A percentile compares a stretch with the other conserved stretches of the same genome.
phyloP scores from a whole-genome alignment of 2,888 invertebrate species.

The Sphinx pinastri region DNA sequence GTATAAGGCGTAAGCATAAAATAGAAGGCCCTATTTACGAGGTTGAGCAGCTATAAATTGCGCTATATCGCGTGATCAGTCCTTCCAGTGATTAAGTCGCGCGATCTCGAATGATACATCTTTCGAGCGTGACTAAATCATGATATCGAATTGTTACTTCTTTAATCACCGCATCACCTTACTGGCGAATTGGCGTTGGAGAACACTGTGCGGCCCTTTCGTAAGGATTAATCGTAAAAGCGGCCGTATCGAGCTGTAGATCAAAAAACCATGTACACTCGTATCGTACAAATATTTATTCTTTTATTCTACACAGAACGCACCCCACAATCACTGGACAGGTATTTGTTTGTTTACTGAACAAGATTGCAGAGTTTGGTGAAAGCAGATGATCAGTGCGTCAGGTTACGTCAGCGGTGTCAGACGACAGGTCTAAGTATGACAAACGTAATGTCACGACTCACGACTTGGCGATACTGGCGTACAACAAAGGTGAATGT shows the following conservation, averaged over 20 bases:
- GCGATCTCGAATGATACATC: neutral
- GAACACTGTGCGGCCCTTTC: neutral
- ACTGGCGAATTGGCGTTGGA: too few relatives aligned
- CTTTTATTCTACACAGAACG: constrained; percentile 27
- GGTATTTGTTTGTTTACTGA: constrained; percentile 24
- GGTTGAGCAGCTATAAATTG: neutral
- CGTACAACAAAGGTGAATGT: constrained; percentile 9
- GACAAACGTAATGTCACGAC: constrained; percentile 17
- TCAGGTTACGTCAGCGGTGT: constrained; percentile 13
- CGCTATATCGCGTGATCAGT: neutral
- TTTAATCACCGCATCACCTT: neutral
- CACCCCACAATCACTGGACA: constrained; percentile 27
- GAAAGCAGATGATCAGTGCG: constrained; percentile 9
- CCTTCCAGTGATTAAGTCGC: too few relatives aligned
- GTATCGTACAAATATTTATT: neutral
- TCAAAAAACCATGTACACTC: too few relatives aligned
- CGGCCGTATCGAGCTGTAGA: neutral
- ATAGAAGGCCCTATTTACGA: neutral
- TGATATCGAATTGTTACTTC: too few relatives aligned
- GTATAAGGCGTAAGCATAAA: neutral
- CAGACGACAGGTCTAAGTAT: constrained; percentile 14
- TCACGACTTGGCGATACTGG: constrained; percentile 15
- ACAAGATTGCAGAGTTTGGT: constrained; percentile 18
- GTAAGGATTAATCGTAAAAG: neutral
- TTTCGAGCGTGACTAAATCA: neutral